Base-by-base conservation (phyloP, 2,888 invertebrate species). In the Notodonta ziczac region DNA sequence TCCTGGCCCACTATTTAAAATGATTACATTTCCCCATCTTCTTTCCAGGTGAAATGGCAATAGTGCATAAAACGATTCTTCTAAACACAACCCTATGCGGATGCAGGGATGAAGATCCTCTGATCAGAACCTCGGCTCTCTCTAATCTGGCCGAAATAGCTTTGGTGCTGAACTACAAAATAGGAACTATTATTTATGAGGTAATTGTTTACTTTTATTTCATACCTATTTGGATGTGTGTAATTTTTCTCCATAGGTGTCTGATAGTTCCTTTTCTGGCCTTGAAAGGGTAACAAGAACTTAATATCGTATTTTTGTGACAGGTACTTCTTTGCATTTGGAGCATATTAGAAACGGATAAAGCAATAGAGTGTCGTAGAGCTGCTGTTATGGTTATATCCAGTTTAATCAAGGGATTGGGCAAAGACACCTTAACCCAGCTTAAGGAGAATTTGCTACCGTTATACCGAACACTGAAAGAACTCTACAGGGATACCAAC, bases 101-200 rank as follows among this genome's bases (percentile, higher is more conserved):
- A 4, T 94, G 95, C 42, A 95, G 95, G 73, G 97, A 97, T 83
- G 83, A 93, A 4, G 97, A 98, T 81, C 94, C 95, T 14, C 86
- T 97, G 40, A 95, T 98, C 52, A 94, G 97, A 75, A 95, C 97
- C 14, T 98, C 98, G 3, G 96, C 97, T 77, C 90, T 98, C 59
- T 97, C 98, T 0, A 97, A 97, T 85, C 91, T 98, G 53, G 98
- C 97, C 0, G 97, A 98, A 88, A 93, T 98, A 14, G 97, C 97
- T 73, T 93, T 95, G 70, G 94, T 97, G 5, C 87, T 98, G 53
- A 95, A 96, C 59, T 97, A 96, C 79, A 96, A 95, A 76, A 88
- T 98, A 6, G 97, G 97, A 40, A 90, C 95, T 62, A 94, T 96
- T 62, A 90, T 97, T 60, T 95, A 95, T 69, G 98, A 98, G 95